Evolutionary conservation across 2,888 invertebrate genomes (phyloP).

Genomic region (Phyto melanocephala): DNA sequence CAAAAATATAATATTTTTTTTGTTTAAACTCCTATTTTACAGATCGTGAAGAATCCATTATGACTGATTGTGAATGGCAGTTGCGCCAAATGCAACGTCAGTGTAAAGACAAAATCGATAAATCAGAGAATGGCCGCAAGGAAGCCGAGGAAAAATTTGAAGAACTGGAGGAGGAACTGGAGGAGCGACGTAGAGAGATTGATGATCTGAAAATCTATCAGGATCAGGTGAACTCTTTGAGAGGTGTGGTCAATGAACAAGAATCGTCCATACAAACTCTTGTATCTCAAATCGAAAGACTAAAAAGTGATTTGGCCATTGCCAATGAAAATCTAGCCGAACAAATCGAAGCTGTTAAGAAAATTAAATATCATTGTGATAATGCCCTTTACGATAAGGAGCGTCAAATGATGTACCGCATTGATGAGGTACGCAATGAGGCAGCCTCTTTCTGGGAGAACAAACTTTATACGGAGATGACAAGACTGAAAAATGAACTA

Average conservation of each 20-base stretch:
- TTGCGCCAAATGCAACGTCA: slow-evolving; percentile 86
- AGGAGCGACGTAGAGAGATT: slow-evolving; percentile 75
- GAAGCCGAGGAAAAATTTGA: slow-evolving; percentile 79
- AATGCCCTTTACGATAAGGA: slow-evolving; percentile 79
- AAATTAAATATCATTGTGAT: slow-evolving; percentile 78
- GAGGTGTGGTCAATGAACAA: slow-evolving; percentile 81
- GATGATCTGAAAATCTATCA: slow-evolving; percentile 81
- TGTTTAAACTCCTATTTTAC: background rate
- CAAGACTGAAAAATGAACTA: slow-evolving; percentile 82
- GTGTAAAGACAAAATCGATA: slow-evolving; percentile 83
- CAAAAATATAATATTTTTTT: background rate
- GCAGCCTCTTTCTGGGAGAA: slow-evolving; percentile 84
- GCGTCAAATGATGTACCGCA: slow-evolving; percentile 77
- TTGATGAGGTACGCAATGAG: slow-evolving; percentile 81
- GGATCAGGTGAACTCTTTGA: slow-evolving; percentile 81
- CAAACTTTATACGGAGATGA: slow-evolving; percentile 82
- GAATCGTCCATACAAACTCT: slow-evolving; percentile 80
- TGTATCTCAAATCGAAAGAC: slow-evolving; percentile 80
- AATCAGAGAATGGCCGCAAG: slow-evolving; percentile 82
- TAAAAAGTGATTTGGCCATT: slow-evolving; percentile 80
- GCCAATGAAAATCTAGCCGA: slow-evolving; percentile 80
- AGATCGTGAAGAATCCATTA: slow-evolving; percentile 85
- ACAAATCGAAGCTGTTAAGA: slow-evolving; percentile 79
- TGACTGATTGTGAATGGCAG: slow-evolving; percentile 92
- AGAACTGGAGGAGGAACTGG: slow-evolving; percentile 68